phyloP scores from a whole-genome alignment of 2,113 vertebrate species.

The Phalacrocorax carbo region DNA sequence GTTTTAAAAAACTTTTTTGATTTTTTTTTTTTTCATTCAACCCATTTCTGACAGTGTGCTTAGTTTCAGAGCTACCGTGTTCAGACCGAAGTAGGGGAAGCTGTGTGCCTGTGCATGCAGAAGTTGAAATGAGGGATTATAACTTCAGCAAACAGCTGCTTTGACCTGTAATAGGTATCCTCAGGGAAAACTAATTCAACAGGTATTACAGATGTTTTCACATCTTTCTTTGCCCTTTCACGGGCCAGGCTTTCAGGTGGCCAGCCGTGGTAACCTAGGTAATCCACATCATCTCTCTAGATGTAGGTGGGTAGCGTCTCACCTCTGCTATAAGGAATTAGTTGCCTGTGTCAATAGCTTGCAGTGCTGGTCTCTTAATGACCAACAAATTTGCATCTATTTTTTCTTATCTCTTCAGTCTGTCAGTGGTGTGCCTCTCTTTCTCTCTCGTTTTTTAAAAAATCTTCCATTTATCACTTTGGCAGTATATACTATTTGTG shows the following conservation, averaged over 20 bases:
- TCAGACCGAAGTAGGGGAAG: neutral
- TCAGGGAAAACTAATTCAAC: neutral
- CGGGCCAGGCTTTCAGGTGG: neutral
- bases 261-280: neutral
- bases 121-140: neutral
- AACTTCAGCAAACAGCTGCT: neutral
- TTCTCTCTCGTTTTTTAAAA: neutral
- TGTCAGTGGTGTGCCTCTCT: neutral
- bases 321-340: neutral
- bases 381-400: neutral
- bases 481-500: neutral
- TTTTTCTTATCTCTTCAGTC: neutral
- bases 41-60: rapidly evolving
- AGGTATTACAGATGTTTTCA: neutral
- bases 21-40: neutral
- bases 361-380: neutral
- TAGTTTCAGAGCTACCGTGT: neutral
- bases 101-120: neutral
- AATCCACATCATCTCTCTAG: neutral
- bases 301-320: neutral
- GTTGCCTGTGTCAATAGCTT: neutral
- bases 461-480: neutral
- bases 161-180: neutral
- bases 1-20: no score
- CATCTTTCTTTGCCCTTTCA: neutral